phyloP scores from a whole-genome alignment of 2,888 invertebrate species.

The Eupeodes latifasciatus region DNA sequence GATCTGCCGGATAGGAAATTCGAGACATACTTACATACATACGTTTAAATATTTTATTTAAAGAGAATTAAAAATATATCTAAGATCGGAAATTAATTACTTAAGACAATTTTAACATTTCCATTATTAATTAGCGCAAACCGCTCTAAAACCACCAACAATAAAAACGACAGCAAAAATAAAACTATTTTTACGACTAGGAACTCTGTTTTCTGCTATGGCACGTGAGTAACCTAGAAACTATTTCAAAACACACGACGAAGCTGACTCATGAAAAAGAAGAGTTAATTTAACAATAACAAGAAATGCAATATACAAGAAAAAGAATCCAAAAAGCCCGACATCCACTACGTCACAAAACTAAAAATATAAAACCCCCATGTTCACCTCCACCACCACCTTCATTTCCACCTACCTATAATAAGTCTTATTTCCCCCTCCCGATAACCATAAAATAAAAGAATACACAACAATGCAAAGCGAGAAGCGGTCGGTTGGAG shows the following conservation, averaged over 20 bases:
- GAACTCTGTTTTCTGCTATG: slow-evolving; percentile 2
- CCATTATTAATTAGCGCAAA: background rate
- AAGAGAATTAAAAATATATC: background rate
- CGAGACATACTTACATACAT: no score
- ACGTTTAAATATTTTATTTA: background rate
- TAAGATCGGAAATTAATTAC: background rate
- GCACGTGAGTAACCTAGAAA: slow-evolving; percentile 72
- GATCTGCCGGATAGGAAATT: no score
- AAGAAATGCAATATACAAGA: slow-evolving; percentile 45
- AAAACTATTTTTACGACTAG: background rate
- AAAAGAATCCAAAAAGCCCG: slow-evolving; percentile 45
- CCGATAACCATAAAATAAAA: slow-evolving; percentile 5
- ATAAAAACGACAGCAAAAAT: background rate
- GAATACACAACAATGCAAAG: slow-evolving; percentile 25
- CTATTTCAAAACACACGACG: slow-evolving; percentile 69
- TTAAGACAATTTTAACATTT: background rate
- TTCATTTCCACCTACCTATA: no score
- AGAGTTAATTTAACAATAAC: slow-evolving; percentile 72
- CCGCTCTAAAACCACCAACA: background rate
- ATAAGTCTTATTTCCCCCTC: background rate
- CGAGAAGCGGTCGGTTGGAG: background rate
- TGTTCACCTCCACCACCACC: background rate
- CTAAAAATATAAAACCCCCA: slow-evolving; percentile 37
- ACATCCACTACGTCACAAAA: slow-evolving; percentile 70
- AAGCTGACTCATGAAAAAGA: slow-evolving; percentile 69